phyloP scores from a whole-genome alignment of 2,888 invertebrate genomes.

The Miltochrista miniata region DNA sequence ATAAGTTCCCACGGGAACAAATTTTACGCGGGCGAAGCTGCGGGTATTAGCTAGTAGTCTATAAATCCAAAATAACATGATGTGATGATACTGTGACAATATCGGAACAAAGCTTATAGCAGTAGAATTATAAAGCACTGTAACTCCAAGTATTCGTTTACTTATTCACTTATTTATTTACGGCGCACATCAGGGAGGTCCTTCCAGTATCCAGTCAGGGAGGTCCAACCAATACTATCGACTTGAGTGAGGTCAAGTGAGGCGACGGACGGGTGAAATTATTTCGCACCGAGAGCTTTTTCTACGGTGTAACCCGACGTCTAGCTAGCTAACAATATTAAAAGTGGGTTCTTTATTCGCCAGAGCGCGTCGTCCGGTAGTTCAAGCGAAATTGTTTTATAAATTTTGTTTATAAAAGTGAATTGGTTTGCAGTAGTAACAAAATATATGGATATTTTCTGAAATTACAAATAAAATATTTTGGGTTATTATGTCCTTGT shows the following conservation, averaged over 20 bases:
- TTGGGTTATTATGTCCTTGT: no score
- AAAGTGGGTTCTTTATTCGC: slow-evolving; percentile 13
- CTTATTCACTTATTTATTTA: slow-evolving; percentile 58
- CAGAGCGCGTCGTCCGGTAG: background rate
- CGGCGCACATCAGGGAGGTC: slow-evolving; percentile 39
- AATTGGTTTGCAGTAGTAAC: background rate
- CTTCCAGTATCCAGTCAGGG: no score
- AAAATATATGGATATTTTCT: no score
- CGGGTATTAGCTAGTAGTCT: no score
- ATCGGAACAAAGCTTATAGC: slow-evolving; percentile 15
- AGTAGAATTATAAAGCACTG: slow-evolving; percentile 13
- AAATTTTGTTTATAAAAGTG: background rate
- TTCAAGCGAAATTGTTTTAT: slow-evolving; percentile 5
- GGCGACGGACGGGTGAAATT: slow-evolving; percentile 43
- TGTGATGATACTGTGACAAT: slow-evolving; percentile 8
- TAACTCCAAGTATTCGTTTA: slow-evolving; percentile 39
- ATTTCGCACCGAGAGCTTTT: slow-evolving; percentile 43
- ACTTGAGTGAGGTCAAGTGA: slow-evolving; percentile 56
- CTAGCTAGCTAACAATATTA: slow-evolving; percentile 16
- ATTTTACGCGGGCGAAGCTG: no score
- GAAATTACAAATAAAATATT: no score
- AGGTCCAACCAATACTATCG: slow-evolving; percentile 46
- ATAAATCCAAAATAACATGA: slow-evolving; percentile 6
- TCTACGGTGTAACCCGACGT: slow-evolving; percentile 19
- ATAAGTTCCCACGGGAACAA: no score